Evolutionary conservation across 2,797 vertebrate species (phyloP).

Genomic region (Zenarchopterus dispar): DNA sequence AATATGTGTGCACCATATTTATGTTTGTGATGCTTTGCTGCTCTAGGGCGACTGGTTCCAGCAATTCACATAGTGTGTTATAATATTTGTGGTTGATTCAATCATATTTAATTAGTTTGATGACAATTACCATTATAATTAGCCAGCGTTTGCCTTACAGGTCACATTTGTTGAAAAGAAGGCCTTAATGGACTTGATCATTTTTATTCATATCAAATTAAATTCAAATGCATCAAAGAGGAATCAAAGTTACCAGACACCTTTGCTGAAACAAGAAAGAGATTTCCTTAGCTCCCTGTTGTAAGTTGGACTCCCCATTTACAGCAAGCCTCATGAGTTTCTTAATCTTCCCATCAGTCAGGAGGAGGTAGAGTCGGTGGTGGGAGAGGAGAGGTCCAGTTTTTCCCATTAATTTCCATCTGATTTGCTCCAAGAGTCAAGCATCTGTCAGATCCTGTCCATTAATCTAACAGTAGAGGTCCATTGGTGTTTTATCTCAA

Average conservation of each 20-base stretch:
- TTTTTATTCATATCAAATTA: conserved; percentile 1
- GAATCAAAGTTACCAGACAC: conserved; percentile 15
- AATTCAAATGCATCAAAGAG: not conserved
- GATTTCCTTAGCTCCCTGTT: conserved; percentile 19
- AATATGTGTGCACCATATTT: conserved; percentile 41
- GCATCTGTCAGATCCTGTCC: conserved; percentile 72
- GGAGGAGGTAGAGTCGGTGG: conserved; percentile 62
- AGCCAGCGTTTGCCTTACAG: conserved; percentile 14
- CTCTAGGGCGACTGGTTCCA: conserved; percentile 42
- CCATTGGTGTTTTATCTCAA: conserved; percentile 66
- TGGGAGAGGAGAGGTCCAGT: conserved; percentile 69
- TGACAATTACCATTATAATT: conserved; percentile 31
- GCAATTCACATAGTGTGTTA: conserved; percentile 37
- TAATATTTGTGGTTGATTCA: conserved; percentile 42
- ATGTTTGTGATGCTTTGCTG: conserved; percentile 38
- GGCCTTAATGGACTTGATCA: conserved; percentile 1
- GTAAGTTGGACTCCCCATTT: conserved; percentile 61
- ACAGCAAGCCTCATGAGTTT: conserved; percentile 82
- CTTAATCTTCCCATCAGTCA: conserved; percentile 83
- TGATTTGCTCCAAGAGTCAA: conserved; percentile 73
- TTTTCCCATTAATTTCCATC: conserved; percentile 82
- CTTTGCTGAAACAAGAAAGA: conserved; percentile 27
- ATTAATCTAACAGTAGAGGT: conserved; percentile 76
- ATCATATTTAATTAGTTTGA: conserved; percentile 52
- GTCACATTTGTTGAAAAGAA: conserved; percentile 6